Conservation (phyloP, 2,797 vertebrate genomes). For the Heteromormyrus szaboi region DNA sequence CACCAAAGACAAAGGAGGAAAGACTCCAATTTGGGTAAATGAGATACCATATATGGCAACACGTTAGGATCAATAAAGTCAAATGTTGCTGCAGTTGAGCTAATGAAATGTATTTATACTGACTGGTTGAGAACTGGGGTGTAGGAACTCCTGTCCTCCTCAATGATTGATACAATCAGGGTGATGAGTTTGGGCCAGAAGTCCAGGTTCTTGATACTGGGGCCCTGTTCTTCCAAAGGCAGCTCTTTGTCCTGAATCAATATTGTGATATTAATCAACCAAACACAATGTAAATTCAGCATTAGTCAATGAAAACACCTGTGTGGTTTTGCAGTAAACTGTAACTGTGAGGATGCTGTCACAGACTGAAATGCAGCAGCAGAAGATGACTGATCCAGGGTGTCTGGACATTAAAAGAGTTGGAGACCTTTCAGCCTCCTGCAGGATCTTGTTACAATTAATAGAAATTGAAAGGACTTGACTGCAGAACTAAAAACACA, state of each 20-base stretch:
- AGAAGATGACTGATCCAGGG: neutral
- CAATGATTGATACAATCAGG: constrained; percentile 94
- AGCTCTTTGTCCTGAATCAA: constrained; percentile 73
- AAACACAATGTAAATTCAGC: neutral
- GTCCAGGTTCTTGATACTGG: constrained; percentile 90
- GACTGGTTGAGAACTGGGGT: constrained; percentile 94
- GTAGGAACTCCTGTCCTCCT: constrained; percentile 95
- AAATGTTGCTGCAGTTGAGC: neutral
- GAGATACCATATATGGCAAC: neutral
- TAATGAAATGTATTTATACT: constrained; percentile 30
- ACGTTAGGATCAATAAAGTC: neutral
- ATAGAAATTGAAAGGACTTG: neutral
- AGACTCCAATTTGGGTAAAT: constrained; percentile 41
- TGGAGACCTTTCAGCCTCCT: neutral
- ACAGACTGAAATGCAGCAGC: neutral
- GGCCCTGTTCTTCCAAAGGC: constrained; percentile 86
- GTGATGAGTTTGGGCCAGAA: constrained; percentile 99
- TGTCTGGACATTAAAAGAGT: neutral
- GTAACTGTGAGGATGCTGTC: neutral
- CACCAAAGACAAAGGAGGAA: constrained; percentile 40
- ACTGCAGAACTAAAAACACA: neutral
- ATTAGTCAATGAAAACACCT: neutral
- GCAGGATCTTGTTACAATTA: neutral
- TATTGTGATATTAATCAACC: neutral
- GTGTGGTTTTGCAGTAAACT: neutral